Evolutionary conservation across 2,888 invertebrate genomes (phyloP).

Genomic region (Scaptomyza caliginosa): DNA sequence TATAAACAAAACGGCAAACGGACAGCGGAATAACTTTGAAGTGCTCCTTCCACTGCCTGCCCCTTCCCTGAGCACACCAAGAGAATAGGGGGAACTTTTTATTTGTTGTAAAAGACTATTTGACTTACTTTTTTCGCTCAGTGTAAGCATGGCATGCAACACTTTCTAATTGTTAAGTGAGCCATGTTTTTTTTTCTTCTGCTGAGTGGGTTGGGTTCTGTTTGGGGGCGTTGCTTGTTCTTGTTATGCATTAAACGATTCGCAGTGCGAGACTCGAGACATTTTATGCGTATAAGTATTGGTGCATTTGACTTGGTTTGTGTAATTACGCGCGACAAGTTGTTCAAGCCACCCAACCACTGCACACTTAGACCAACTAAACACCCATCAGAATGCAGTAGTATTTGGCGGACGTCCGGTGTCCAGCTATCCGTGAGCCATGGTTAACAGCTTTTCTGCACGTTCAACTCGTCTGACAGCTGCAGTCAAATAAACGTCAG

Average conservation of each 20-base stretch:
- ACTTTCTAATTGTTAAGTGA: constrained; percentile 47
- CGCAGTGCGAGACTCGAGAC: constrained; percentile 25
- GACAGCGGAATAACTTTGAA: constrained; percentile 26
- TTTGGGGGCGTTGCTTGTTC: not conserved
- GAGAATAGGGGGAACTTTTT: too few species aligned
- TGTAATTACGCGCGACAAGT: constrained; percentile 77
- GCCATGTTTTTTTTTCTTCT: not conserved
- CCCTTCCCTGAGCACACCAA: too few species aligned
- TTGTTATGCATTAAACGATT: constrained; percentile 41
- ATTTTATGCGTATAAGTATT: constrained; percentile 45
- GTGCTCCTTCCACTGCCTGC: constrained; percentile 11
- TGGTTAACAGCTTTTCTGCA: constrained; percentile 39
- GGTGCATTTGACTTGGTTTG: constrained; percentile 28
- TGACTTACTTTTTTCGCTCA: not conserved
- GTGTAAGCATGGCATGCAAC: constrained; percentile 19
- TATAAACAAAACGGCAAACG: constrained; percentile 48
- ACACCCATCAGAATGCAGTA: not conserved
- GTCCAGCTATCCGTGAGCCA: constrained; percentile 1
- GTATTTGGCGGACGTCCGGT: not conserved
- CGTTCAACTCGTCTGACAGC: constrained; percentile 64
- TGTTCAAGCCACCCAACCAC: constrained; percentile 2
- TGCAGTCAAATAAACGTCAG: constrained; percentile 76
- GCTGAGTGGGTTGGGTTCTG: not conserved
- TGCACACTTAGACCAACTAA: not conserved
- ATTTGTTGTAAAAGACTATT: too few species aligned